Evolutionary conservation across 2,797 vertebrate species (phyloP).

Genomic region (Macropodus opercularis): DNA sequence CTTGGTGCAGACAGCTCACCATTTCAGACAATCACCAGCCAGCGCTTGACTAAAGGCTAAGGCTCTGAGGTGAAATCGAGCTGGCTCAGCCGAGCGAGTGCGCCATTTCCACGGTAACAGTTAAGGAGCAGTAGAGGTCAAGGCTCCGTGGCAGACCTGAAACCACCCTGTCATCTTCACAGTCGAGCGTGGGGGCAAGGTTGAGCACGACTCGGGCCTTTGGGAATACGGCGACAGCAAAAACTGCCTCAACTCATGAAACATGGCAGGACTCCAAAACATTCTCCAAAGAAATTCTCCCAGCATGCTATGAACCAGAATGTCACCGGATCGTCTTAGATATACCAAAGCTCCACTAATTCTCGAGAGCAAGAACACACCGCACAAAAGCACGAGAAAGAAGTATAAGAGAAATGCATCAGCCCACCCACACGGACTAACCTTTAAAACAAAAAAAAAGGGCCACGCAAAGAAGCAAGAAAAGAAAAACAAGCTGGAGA

Average conservation of each 20-base stretch:
- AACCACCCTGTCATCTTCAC: conserved; percentile 58
- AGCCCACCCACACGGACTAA: conserved; percentile 19
- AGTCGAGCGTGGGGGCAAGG: conserved; percentile 12
- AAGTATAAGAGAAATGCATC: conserved; percentile 18
- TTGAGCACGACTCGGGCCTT: conserved; percentile 3
- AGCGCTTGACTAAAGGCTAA: conserved; percentile 53
- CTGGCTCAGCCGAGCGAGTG: conserved; percentile 35
- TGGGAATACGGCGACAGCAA: conserved; percentile 9
- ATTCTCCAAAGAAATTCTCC: conserved; percentile 1
- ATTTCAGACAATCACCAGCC: conserved; percentile 57
- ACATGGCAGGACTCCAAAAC: conserved; percentile 2
- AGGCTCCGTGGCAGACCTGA: conserved; percentile 48
- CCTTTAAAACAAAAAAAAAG: conserved; percentile 29
- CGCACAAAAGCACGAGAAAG: conserved; percentile 4
- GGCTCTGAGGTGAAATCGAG: conserved; percentile 53
- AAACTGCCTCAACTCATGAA: conserved; percentile 1
- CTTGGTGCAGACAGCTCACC: conserved; percentile 35
- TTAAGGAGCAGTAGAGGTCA: conserved; percentile 42
- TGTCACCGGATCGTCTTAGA: conserved; percentile 10
- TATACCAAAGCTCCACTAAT: conserved; percentile 8
- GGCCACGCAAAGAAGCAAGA: conserved; percentile 4
- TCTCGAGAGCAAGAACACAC: conserved; percentile 1
- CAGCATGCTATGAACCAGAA: conserved; percentile 3
- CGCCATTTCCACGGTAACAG: conserved; percentile 45
- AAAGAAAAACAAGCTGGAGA: conserved; percentile 18